Base-by-base conservation (phyloP, 2,797 vertebrate species). In the Rhadinocentrus ornatus region DNA sequence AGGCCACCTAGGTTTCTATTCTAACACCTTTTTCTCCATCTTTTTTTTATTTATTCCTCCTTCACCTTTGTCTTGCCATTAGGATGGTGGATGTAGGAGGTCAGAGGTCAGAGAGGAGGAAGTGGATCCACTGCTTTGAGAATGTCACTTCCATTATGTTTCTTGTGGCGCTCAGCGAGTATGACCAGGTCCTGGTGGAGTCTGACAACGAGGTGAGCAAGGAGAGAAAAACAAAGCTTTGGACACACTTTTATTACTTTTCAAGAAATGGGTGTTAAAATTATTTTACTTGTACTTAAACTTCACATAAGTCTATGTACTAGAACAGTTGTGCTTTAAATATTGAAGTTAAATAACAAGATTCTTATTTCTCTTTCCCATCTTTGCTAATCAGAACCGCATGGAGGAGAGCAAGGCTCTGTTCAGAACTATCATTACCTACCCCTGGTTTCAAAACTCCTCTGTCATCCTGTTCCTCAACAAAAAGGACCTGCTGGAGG, bases 51-150 rank as follows among this genome's bases (percentile, higher is more conserved):
- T 18, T 50, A 68, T 57, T 53, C 32, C 7, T 62, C 34, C 48
- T 48, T 56, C 44, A 12, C 62, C 64, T 62, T 53, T 39, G 32
- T 75, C 69, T 71, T 69, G 53, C 53, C 15, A 4, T 76, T 79
- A 99, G 98, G 91, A 99, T 99, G 98, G 98, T 99, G 91, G 98
- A 99, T 76, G 98, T 99, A 0, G 97, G 98, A 7, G 98, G 98
- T 54, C 98, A 99, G 91, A 94, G 98, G 88, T 99, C 98, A 3
- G 98, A 99, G 90, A 95, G 98, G 89, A 96, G 98, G 94, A 99
- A 99, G 94, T 99, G 98, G 98, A 99, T 99, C 83, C 98, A 99
- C 91, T 99, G 98, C 93, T 99, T 99, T 81, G 98, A 99, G 95
- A 99, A 99, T 4, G 98, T 99, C 87, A 99, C 98, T 29, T 99